A percentile compares a stretch with the other conserved stretches of the same genome.
phyloP scores from a whole-genome alignment of 1,140 invertebrate genomes.

The Pemphigus obesinymphae region DNA sequence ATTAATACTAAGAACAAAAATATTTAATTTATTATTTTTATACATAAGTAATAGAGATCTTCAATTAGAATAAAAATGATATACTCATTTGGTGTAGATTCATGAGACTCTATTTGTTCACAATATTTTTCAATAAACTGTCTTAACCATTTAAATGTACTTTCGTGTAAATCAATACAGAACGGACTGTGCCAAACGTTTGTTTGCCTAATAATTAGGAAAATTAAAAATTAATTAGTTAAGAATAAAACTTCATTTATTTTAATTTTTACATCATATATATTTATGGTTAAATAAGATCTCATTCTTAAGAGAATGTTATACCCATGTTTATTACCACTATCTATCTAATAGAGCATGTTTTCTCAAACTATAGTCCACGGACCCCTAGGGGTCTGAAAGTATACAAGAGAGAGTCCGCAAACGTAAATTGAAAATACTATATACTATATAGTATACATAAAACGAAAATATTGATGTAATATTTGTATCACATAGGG shows the following conservation, averaged over 20 bases:
- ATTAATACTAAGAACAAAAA: conserved; percentile 46
- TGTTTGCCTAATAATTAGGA: conserved; percentile 4
- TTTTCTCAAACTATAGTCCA: neutral
- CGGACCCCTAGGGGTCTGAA: neutral
- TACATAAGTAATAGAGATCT: too few species aligned
- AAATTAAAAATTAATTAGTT: neutral
- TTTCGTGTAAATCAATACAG: conserved; percentile 62
- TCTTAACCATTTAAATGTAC: conserved; percentile 58
- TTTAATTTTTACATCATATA: too few species aligned
- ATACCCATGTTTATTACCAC: too few species aligned
- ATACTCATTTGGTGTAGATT: conserved; percentile 27
- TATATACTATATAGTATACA: neutral
- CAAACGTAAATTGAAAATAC: neutral
- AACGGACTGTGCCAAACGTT: conserved; percentile 55
- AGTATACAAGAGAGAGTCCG: neutral
- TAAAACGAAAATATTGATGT: neutral
- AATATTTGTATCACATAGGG: neutral
- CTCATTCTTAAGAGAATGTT: too few species aligned
- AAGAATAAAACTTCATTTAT: neutral
- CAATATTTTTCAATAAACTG: conserved; percentile 60
- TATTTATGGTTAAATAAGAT: too few species aligned
- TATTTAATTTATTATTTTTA: neutral
- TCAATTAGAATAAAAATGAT: neutral
- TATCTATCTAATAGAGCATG: too few species aligned
- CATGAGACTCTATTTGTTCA: conserved; percentile 52